Base-by-base conservation (phyloP, 1,140 invertebrate species). In the Trichomalopsis sarcophagae region DNA sequence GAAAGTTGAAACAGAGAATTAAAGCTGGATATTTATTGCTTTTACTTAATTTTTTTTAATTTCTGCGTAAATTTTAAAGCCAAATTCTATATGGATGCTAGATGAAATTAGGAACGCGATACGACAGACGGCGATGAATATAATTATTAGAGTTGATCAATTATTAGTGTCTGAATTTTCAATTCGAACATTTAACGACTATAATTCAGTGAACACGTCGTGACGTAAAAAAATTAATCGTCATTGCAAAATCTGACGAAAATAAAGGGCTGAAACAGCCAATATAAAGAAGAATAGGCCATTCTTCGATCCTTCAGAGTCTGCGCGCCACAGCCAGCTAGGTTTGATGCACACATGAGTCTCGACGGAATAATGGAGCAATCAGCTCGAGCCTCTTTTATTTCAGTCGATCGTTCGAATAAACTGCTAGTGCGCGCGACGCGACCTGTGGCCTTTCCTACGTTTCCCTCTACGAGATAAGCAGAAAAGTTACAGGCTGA, bases 371-470 rank as follows among this genome's bases (percentile, higher is more conserved):
- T n/a, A 77, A 77, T 77, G 17, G 44, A 77, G 75, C 75, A 77
- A 77, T 77, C 75, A 77, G 9, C 73, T 74, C 2, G 44, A 9
- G 1, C 3, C 44, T 50, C 75, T 77, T 50, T 71, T 77, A 47
- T 77, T 77, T 77, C 75, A 23, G 27, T 2, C 75, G 36, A 47
- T 30, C 75, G 13, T 75, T 40, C 44, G 36, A 77, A 77, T 77
- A 27, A 11, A 77, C 36, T 77, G 40, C 44, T n/a, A 44, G 10
- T 21, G 44, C 44, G 40, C 44, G 40, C 75, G 40, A 40, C 75
- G 3, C 44, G 75, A 27, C 27, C 27, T n/a, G 21, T 11, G 44
- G n/a, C 75, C n/a, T 30, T 50, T 77, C 40, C 27, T 47, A 21
- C 44, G 10, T 21, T 47, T 36, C 75, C 7, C 44, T 76, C 73